phyloP scores from a whole-genome alignment of 2,113 vertebrate genomes.

The Pelmatolapia mariae region DNA sequence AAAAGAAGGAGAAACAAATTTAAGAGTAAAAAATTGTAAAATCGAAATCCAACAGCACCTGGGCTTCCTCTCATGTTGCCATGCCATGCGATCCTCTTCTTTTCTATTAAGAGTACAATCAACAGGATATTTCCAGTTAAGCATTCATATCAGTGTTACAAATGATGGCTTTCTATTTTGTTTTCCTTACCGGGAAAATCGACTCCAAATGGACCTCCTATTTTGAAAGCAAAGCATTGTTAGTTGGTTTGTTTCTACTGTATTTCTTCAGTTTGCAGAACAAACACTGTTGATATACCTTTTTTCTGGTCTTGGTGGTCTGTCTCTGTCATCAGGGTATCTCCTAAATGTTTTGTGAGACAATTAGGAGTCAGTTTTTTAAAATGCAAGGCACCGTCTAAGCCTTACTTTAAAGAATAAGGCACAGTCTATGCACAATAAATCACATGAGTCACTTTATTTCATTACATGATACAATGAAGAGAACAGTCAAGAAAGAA shows the following conservation, averaged over 20 bases:
- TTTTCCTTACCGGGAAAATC: neutral
- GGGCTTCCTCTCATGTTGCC: neutral
- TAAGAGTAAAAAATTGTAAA: neutral
- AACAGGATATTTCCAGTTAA: neutral
- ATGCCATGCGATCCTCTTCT: neutral
- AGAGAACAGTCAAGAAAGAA: neutral
- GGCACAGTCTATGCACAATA: neutral
- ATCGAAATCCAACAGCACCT: neutral
- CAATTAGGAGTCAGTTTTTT: neutral
- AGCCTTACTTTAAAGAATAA: neutral
- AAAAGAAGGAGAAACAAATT: neutral
- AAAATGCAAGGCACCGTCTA: neutral
- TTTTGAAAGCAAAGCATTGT: neutral
- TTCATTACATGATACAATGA: neutral
- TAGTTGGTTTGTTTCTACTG: neutral
- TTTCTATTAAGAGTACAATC: neutral
- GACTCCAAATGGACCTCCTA: constrained; percentile 28
- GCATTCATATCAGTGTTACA: neutral
- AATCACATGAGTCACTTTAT: neutral
- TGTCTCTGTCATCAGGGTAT: neutral
- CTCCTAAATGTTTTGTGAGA: neutral
- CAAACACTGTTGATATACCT: neutral
- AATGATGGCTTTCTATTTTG: neutral
- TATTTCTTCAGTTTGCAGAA: neutral
- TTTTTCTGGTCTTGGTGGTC: constrained; percentile 29